phyloP scores from a whole-genome alignment of 1,140 invertebrate genomes.

The Formica selysi region DNA sequence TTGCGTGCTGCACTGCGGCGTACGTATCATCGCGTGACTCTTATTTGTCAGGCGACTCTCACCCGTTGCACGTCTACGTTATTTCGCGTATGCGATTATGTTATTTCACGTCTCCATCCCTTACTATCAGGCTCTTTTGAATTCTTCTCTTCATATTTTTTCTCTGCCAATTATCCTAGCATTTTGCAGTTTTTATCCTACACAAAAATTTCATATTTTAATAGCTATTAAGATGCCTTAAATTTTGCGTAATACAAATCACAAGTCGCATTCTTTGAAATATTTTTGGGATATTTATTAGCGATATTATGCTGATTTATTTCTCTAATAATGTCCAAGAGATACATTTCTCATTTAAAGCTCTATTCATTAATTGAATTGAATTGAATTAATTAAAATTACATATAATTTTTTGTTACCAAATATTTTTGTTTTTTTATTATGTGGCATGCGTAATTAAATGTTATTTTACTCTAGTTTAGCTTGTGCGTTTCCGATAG shows the following conservation, averaged over 20 bases:
- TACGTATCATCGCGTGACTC: constrained; percentile 74
- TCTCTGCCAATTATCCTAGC: constrained; percentile 41
- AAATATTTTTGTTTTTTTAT: neutral
- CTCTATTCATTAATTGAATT: neutral
- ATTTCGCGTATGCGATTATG: constrained; percentile 49
- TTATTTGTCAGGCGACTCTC: constrained; percentile 72
- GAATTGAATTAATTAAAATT: neutral
- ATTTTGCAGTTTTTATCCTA: constrained; percentile 28
- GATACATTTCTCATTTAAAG: neutral
- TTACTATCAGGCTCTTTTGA: neutral
- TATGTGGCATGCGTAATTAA: neutral
- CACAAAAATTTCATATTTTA: constrained; percentile 8
- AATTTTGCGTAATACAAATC: neutral
- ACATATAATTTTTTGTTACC: neutral
- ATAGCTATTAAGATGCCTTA: constrained; percentile 5
- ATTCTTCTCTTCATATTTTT: constrained; percentile 9
- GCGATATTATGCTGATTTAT: neutral
- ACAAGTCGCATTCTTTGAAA: neutral
- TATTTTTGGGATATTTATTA: constrained; percentile 7
- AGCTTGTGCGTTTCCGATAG: neutral
- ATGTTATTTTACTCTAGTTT: neutral
- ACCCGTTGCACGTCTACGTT: constrained; percentile 57
- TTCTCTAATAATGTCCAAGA: neutral
- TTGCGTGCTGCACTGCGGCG: constrained; percentile 72
- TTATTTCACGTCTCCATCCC: constrained; percentile 59